These are phyloP conservation scores for Botia kubotai DNA, from an alignment of 2,797 vertebrate genomes.

Conservation along the genomic window DNA sequence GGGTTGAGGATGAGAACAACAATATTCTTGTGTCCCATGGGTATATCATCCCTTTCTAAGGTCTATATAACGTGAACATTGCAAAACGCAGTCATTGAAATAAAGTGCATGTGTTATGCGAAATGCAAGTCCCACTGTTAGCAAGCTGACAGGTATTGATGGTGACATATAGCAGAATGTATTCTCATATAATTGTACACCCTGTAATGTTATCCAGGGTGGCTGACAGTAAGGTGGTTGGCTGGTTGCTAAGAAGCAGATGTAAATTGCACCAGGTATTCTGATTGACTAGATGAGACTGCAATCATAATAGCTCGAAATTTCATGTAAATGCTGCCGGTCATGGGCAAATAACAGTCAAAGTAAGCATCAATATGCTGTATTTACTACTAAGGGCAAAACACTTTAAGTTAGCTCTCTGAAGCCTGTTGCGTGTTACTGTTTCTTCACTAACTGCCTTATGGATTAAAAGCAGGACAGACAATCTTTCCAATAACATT, in stretches of 20 bases:
- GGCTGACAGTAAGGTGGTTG: conserved; percentile 13
- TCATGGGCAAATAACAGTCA: not conserved
- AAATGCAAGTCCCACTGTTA: conserved; percentile 40
- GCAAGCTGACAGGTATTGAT: conserved; percentile 35
- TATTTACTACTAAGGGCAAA: not conserved
- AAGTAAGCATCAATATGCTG: not conserved
- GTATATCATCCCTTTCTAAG: conserved; percentile 8
- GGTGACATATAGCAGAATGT: conserved; percentile 40
- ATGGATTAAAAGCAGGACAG: no score
- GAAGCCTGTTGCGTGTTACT: not conserved
- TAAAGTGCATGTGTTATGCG: conserved; percentile 24
- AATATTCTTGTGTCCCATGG: conserved; percentile 3
- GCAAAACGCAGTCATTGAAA: conserved; percentile 9
- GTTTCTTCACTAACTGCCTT: not conserved
- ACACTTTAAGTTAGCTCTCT: not conserved
- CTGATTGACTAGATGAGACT: conserved; percentile 34
- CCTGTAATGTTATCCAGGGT: conserved; percentile 30
- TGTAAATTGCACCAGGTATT: not conserved
- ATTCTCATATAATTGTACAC: conserved; percentile 44
- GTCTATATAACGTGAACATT: conserved; percentile 16
- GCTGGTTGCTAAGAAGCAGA: conserved; percentile 40
- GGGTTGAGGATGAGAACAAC: conserved; percentile 10
- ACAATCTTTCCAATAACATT: no score
- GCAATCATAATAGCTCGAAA: conserved; percentile 32
- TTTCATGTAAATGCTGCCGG: conserved; percentile 25